Conservation (phyloP, 2,888 invertebrate genomes). For the Allacma fusca region DNA sequence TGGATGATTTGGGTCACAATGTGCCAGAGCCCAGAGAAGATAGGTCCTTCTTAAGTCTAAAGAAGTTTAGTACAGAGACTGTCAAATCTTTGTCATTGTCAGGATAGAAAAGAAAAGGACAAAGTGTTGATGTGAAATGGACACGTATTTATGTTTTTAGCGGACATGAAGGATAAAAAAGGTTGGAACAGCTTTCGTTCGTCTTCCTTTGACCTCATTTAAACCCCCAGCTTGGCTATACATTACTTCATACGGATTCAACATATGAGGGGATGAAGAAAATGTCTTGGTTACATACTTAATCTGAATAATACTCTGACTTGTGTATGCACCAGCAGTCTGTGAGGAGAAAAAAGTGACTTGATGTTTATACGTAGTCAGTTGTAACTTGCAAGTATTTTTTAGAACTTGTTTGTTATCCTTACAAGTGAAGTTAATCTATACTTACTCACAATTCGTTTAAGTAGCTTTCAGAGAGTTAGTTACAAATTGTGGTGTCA, state of each 20-base stretch:
- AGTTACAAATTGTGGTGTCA: conserved; percentile 34
- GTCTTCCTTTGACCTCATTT: conserved; percentile 41
- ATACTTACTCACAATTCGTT: conserved; percentile 34
- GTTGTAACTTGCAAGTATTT: neutral
- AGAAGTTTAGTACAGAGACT: too few species aligned
- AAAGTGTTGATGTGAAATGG: conserved; percentile 29
- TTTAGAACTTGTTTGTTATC: conserved; percentile 22
- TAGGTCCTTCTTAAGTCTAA: too few species aligned
- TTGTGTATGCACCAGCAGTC: neutral
- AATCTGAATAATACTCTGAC: conserved; percentile 9
- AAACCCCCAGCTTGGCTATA: conserved; percentile 35
- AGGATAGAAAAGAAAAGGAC: neutral
- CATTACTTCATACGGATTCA: conserved; percentile 14
- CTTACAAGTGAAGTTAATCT: conserved; percentile 30
- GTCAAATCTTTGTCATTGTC: neutral
- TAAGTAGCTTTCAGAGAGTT: conserved; percentile 21
- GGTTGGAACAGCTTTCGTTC: conserved; percentile 23
- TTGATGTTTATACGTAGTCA: neutral
- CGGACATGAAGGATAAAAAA: conserved; percentile 27
- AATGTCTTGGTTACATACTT: neutral
- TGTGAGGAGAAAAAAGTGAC: neutral
- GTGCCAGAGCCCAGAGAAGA: too few species aligned
- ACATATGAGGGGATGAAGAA: neutral
- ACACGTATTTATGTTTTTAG: conserved; percentile 24
- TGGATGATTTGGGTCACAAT: too few species aligned